Base-by-base conservation (phyloP, 1,140 invertebrate species). In the Samia ricini region DNA sequence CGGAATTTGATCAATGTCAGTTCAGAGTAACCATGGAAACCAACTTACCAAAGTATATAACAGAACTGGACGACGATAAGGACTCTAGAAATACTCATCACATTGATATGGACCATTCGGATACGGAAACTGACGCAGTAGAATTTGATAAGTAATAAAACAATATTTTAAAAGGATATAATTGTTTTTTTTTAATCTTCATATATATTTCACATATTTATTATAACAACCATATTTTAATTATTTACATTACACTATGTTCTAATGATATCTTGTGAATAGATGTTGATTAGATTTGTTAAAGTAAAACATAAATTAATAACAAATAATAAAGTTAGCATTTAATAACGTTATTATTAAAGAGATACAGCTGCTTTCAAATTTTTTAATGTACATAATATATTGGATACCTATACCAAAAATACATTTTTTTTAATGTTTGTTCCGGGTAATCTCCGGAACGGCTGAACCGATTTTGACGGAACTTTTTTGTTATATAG, bases 21-120 rank as follows among this genome's bases (percentile, higher is more conserved):
- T 94, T 93, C 63, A 71, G 91, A 58, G 85, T 90, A 20, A 91
- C 92, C 2, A 84, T 93, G 76, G 93, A 93, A 60, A 92, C 89
- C 64, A 89, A 90, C 68, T 70, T 91, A 63, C 83, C 83, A 3
- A 88, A 85, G 55, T 86, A 76, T 57, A 69, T 84, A 4, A 70
- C 78, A 0, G 66, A 74, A 3, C 61, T 81, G n/a, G 79, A 83
- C 20, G 73, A 76, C n/a, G 80, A 82, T 26, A 74, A 74, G 42
- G 74, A 65, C 6, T 68, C 59, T 36, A 72, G 77, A 15, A 71
- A 63, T 50, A 62, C 78, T 15, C 79, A 49, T 24, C n/a, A 79
- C 23, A 72, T 83, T 18, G 86, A 85, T 36, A 71, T 78, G 3
- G 83, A 85, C 23, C 61, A 72, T 60, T 85, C 76, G 4, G 83